Conservation (phyloP, 2,888 invertebrate genomes). For the Lathronympha strigana region DNA sequence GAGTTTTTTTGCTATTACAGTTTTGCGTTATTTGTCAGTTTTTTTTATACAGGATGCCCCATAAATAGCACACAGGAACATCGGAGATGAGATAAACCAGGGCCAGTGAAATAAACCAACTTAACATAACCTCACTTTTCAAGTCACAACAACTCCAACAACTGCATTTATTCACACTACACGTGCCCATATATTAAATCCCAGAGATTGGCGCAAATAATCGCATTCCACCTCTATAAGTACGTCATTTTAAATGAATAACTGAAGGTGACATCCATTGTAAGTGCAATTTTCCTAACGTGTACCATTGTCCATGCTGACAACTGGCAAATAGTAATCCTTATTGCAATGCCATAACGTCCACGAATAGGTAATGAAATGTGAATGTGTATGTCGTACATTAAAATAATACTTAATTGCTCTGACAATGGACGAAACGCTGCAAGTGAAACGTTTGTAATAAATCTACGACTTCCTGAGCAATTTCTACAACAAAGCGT, state of each 20-base stretch:
- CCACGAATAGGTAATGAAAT: too few species aligned
- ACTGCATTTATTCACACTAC: background rate
- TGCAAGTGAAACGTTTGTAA: conserved; percentile 38
- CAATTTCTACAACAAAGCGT: conserved; percentile 23
- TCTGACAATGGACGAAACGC: conserved; percentile 29
- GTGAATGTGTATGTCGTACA: too few species aligned
- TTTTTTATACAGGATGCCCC: too few species aligned
- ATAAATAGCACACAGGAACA: too few species aligned
- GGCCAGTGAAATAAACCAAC: too few species aligned
- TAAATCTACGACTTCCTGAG: conserved; percentile 37
- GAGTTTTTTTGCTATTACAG: too few species aligned
- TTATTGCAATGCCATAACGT: too few species aligned
- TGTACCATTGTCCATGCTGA: too few species aligned
- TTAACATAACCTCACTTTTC: background rate
- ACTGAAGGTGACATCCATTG: conserved; percentile 31
- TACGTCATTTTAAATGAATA: conserved; percentile 24
- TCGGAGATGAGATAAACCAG: too few species aligned
- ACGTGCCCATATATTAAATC: conserved; percentile 7
- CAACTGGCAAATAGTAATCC: too few species aligned
- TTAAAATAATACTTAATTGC: conserved; percentile 39
- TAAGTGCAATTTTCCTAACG: conserved; percentile 21
- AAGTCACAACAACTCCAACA: background rate
- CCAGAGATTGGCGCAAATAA: conserved; percentile 12
- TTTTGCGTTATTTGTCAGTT: too few species aligned
- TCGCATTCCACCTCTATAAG: conserved; percentile 1